Evolutionary conservation across 2,113 vertebrate genomes (phyloP).

Genomic region (Fulica atra): DNA sequence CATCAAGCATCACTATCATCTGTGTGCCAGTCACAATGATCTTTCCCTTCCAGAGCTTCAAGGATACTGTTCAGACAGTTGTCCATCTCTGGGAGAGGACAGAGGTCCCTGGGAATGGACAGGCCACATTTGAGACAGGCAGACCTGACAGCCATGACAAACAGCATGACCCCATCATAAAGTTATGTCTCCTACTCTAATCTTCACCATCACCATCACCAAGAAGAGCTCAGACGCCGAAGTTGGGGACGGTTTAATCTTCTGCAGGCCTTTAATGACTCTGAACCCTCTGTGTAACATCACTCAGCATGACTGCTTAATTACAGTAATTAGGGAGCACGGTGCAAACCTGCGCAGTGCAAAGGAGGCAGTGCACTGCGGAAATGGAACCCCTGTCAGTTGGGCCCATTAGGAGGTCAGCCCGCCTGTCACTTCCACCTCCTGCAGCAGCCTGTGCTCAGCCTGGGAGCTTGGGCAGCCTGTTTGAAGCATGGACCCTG

Average conservation of each 20-base stretch:
- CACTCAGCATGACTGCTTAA: slow-evolving; percentile 67
- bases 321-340: slow-evolving; percentile 64
- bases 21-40: background rate
- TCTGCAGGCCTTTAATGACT: background rate
- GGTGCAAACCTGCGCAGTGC: background rate
- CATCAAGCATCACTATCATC: background rate
- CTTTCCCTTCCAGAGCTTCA: background rate
- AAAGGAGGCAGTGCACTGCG: background rate
- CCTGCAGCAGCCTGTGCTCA: background rate
- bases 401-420: background rate
- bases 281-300: background rate
- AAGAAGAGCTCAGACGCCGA: background rate
- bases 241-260: background rate
- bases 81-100: background rate
- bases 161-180: background rate
- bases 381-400: background rate
- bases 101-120: background rate
- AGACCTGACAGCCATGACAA: background rate
- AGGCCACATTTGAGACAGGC: background rate
- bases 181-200: background rate
- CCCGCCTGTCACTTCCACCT: background rate
- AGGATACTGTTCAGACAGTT: rapidly evolving
- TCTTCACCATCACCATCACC: background rate
- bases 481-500: background rate
- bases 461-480: background rate